A percentile compares a stretch with the other conserved stretches of the same genome.
Evolutionary conservation across 2,888 invertebrate species (phyloP).

Genomic region (Elegia similella): DNA sequence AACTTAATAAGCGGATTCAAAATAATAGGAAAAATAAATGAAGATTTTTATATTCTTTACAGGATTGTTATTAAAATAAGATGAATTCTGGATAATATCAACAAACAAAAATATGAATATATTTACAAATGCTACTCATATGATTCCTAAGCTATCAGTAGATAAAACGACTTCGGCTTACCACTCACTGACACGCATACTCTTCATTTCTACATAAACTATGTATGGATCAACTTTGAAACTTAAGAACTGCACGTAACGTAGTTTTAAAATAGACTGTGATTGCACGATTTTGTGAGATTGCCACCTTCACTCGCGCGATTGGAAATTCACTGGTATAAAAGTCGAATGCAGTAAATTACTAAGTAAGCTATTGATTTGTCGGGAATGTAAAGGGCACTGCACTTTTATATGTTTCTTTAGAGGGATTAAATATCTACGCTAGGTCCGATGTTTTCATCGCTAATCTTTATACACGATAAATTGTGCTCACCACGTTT

Average conservation of each 20-base stretch:
- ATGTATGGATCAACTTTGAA: not conserved
- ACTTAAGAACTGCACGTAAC: not conserved
- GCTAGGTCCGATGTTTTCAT: slow-evolving; percentile 29
- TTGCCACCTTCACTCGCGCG: slow-evolving; percentile 33
- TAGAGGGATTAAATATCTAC: slow-evolving; percentile 48
- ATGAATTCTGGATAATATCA: no score
- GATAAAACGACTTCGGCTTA: not conserved
- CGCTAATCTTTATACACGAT: no score
- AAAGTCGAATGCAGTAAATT: slow-evolving; percentile 53
- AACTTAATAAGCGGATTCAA: no score
- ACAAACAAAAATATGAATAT: no score
- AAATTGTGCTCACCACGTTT: no score
- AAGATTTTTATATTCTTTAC: no score
- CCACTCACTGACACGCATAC: not conserved
- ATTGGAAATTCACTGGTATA: slow-evolving; percentile 44
- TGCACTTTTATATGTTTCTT: slow-evolving; percentile 57
- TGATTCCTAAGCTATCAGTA: not conserved
- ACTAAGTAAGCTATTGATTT: slow-evolving; percentile 64
- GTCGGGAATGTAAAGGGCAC: slow-evolving; percentile 49
- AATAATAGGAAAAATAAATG: no score
- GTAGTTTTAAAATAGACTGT: slow-evolving; percentile 17
- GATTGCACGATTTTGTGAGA: slow-evolving; percentile 30
- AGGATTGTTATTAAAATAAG: no score
- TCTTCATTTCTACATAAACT: not conserved
- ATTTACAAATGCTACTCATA: not conserved